Conservation (phyloP, 2,888 invertebrate genomes). For the Lissocephala sabroskyi region DNA sequence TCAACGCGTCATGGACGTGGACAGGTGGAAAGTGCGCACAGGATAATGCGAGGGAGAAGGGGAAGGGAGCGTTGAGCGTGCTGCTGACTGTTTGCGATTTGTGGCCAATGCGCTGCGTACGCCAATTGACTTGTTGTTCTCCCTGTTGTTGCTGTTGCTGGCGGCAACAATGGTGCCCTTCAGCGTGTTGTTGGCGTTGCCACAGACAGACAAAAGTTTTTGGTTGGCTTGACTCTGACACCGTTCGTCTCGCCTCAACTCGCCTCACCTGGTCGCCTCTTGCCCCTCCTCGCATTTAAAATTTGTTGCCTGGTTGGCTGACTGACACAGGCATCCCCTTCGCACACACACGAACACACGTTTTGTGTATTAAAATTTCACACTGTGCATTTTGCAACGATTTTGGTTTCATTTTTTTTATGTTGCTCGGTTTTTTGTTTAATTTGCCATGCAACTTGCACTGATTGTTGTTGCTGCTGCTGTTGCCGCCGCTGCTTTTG, state of each 20-base stretch:
- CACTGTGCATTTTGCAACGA: slow-evolving; percentile 16
- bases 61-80: slow-evolving; percentile 39
- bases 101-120: slow-evolving; percentile 11
- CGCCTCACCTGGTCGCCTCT: slow-evolving; percentile 22
- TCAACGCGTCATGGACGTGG: slow-evolving; percentile 54
- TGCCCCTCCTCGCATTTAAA: slow-evolving; percentile 24
- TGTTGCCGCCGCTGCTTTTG: slow-evolving; percentile 18
- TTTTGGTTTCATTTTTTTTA: neutral
- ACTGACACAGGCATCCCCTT: slow-evolving; percentile 15
- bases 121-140: slow-evolving; percentile 11
- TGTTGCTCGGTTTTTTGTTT: slow-evolving; percentile 27
- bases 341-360: no score
- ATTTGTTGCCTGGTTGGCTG: slow-evolving; percentile 49
- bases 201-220: slow-evolving; percentile 48
- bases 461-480: neutral
- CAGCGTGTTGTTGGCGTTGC: slow-evolving; percentile 27
- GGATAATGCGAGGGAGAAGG: no score
- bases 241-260: slow-evolving; percentile 1
- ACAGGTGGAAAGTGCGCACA: slow-evolving; percentile 55
- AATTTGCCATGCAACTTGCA: slow-evolving; percentile 31
- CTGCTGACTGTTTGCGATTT: slow-evolving; percentile 13
- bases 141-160: slow-evolving; percentile 1
- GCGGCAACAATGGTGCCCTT: slow-evolving; percentile 13
- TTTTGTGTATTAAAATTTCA: slow-evolving; percentile 22
- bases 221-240: slow-evolving; percentile 23